These are phyloP conservation scores for Arvicanthis niloticus DNA, from an alignment of 2,113 vertebrate genomes.

Conservation along the genomic window DNA sequence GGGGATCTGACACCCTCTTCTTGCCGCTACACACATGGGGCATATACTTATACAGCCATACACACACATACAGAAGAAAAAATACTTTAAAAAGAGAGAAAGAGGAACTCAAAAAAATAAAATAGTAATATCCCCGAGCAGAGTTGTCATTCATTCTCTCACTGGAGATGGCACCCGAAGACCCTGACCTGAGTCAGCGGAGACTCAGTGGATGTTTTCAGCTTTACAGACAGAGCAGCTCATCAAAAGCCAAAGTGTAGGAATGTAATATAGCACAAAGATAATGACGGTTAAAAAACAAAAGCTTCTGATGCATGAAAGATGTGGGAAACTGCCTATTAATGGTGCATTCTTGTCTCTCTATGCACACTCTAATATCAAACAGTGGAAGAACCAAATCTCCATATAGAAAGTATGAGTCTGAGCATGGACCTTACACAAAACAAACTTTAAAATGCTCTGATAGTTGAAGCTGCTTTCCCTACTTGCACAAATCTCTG, in stretches of 20 bases:
- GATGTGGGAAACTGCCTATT: neutral
- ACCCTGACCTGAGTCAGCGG: neutral
- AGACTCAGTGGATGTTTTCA: conserved; percentile 14
- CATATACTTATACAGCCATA: neutral
- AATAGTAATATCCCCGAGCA: neutral
- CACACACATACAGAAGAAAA: neutral
- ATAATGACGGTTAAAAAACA: neutral
- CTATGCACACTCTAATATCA: neutral
- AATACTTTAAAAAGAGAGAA: neutral
- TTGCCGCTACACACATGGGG: neutral
- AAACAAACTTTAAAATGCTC: conserved; percentile 41
- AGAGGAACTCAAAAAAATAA: neutral
- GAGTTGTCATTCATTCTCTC: neutral
- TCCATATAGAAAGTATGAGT: neutral
- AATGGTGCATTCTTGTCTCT: neutral
- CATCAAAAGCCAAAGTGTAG: conserved; percentile 30
- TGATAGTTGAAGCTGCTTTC: neutral
- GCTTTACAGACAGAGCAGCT: conserved; percentile 19
- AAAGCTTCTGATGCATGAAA: conserved; percentile 32
- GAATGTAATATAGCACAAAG: conserved; percentile 51
- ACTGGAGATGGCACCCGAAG: neutral
- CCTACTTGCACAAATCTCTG: neutral
- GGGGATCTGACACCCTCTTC: neutral
- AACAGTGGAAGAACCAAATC: conserved; percentile 36
- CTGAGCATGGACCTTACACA: neutral